These are phyloP conservation scores for Saccostrea glomerata DNA, from an alignment of 1,140 invertebrate species.

Conservation along the genomic window DNA sequence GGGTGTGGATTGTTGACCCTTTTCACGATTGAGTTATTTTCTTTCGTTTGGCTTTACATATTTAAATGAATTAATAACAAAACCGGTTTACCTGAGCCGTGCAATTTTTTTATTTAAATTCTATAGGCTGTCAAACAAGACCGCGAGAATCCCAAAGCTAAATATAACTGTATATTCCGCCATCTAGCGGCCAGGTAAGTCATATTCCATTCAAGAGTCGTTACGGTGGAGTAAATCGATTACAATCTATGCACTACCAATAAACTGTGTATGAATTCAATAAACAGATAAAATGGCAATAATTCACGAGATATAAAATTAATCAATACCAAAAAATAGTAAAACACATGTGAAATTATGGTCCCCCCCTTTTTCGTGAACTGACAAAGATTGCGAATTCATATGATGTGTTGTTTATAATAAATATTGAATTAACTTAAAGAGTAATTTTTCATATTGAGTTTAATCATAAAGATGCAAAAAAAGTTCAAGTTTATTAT, in stretches of 20 bases:
- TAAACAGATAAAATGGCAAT: neutral
- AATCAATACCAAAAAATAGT: too few species aligned
- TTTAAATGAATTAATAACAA: constrained; percentile 41
- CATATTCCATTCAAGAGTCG: constrained; percentile 8
- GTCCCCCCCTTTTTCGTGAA: too few species aligned
- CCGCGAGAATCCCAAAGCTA: neutral
- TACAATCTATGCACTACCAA: neutral
- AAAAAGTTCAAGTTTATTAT: too few species aligned
- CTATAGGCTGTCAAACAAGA: neutral
- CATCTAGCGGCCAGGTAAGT: constrained; percentile 51
- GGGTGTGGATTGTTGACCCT: constrained; percentile 45
- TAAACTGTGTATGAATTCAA: neutral
- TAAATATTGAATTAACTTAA: too few species aligned
- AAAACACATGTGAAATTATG: too few species aligned
- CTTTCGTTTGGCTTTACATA: constrained; percentile 30
- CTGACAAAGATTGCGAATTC: too few species aligned
- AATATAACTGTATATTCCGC: constrained; percentile 39
- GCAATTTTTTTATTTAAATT: constrained; percentile 38
- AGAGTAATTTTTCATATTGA: too few species aligned
- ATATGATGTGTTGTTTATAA: too few species aligned
- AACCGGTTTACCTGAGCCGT: constrained; percentile 48
- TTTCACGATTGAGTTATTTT: constrained; percentile 22
- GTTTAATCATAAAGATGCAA: too few species aligned
- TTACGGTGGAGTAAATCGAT: constrained; percentile 8
- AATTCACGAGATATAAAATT: neutral